These are phyloP conservation scores for Clostera curtula DNA, from an alignment of 2,888 invertebrate species.

Conservation along the genomic window DNA sequence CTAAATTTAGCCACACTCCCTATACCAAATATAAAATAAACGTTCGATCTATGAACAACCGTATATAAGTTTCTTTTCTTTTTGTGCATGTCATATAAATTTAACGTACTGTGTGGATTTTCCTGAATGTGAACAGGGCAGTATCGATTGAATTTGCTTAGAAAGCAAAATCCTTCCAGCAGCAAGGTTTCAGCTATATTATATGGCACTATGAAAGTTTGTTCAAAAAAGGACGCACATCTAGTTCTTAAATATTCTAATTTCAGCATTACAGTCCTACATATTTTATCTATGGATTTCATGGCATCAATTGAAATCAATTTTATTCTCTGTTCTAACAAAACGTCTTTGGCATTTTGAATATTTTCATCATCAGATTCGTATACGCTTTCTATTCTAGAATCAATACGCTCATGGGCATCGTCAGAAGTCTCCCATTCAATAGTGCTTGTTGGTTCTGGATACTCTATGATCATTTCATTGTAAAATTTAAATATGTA, in stretches of 20 bases:
- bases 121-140: constrained; percentile 78
- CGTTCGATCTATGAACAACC: constrained; percentile 71
- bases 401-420: constrained; percentile 55
- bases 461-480: constrained; percentile 52
- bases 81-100: constrained; percentile 63
- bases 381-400: constrained; percentile 56
- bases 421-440: constrained; percentile 68
- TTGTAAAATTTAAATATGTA: constrained; percentile 45
- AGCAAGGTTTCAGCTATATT: constrained; percentile 75
- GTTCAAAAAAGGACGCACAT: constrained; percentile 71
- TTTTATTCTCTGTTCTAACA: constrained; percentile 58
- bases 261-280: constrained; percentile 34
- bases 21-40: constrained; percentile 75
- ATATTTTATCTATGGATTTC: constrained; percentile 40
- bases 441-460: constrained; percentile 59
- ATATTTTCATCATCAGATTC: constrained; percentile 60
- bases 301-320: constrained; percentile 53
- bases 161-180: constrained; percentile 73
- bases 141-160: constrained; percentile 77
- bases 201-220: constrained; percentile 64
- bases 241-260: constrained; percentile 50
- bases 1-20: constrained; percentile 66
- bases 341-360: constrained; percentile 43
- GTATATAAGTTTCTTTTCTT: constrained; percentile 61
- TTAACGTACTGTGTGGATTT: constrained; percentile 55